These are phyloP conservation scores for Eudyptes chrysolophus DNA, from an alignment of 2,113 vertebrate species.

Conservation along the genomic window DNA sequence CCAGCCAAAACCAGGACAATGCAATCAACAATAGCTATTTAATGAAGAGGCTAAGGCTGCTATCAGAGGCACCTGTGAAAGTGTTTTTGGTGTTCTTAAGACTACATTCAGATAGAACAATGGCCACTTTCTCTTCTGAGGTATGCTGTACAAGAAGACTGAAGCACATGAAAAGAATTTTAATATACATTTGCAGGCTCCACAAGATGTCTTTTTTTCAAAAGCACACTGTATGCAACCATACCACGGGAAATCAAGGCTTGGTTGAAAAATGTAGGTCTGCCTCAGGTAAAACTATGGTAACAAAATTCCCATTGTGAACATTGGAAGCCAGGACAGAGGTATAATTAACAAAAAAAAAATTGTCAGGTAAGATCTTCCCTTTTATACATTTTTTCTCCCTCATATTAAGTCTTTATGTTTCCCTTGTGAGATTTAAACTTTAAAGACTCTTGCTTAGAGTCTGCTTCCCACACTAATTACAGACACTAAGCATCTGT, in stretches of 20 bases:
- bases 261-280: background rate
- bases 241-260: background rate
- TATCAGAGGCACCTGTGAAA: background rate
- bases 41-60: background rate
- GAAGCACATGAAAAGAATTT: background rate
- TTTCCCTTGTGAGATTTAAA: constrained; percentile 49
- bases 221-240: background rate
- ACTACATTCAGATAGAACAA: background rate
- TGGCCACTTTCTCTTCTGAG: background rate
- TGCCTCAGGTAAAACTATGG: background rate
- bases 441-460: constrained; percentile 26
- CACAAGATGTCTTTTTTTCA: background rate
- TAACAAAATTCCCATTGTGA: background rate
- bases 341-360: background rate
- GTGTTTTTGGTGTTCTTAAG: background rate
- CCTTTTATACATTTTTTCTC: background rate
- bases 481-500: constrained; percentile 42
- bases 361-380: background rate
- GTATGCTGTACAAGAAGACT: background rate
- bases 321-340: background rate
- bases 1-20: no score
- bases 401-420: background rate
- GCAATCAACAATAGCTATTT: background rate
- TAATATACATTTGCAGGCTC: background rate
- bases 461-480: constrained; percentile 47